Base-by-base conservation (phyloP, 2,797 vertebrate genomes). In the Galagoides demidoff region DNA sequence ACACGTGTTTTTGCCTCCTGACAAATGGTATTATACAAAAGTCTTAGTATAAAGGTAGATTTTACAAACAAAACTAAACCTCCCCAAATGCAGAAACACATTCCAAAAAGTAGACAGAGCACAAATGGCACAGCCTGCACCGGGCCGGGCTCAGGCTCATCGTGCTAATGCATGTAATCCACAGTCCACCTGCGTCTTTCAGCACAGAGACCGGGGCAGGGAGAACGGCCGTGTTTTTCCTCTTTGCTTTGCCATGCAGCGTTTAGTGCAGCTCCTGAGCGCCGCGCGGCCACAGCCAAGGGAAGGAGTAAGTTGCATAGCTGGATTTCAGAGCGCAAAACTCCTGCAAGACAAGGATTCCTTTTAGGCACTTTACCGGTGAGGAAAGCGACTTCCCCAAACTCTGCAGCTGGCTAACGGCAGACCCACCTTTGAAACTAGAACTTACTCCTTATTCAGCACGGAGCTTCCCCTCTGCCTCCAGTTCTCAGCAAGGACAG, bases 121-220 rank as follows among this genome's bases (percentile, higher is more conserved):
- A 23, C 43, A 29, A 55, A n/a, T 74, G 39, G 27, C 49, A 39
- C 2, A 66, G 37, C 12, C 12, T 0, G 0, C 57, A 52, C 49
- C 4, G 14, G 49, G 49, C 49, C 61, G 49, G 25, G 10, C 12
- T 2, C 12, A 37, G 13, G 4, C 2, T 9, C 7, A 13, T 7
- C 27, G 23, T 3, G 3, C 11, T 27, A 22, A 29, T 7, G 13
- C 7, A 12, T 0, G 4, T 12, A 39, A 13, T 1, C 9, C 11
- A 27, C 0, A 0, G n/a, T 27, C 1, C 0, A 5, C 10, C 57
- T 14, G 52, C 0, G 0, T 7, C 63, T 64, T 34, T 20, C 4
- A 16, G 4, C 17, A 0, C 1, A 0, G 1, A 4, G 7, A 2
- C 37, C 3, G 19, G 37, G 7, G 1, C 79, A 27, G 29, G 25